phyloP scores from a whole-genome alignment of 37 sponge, comb jelly and placozoan species.

The Amphimedon queenslandica region DNA sequence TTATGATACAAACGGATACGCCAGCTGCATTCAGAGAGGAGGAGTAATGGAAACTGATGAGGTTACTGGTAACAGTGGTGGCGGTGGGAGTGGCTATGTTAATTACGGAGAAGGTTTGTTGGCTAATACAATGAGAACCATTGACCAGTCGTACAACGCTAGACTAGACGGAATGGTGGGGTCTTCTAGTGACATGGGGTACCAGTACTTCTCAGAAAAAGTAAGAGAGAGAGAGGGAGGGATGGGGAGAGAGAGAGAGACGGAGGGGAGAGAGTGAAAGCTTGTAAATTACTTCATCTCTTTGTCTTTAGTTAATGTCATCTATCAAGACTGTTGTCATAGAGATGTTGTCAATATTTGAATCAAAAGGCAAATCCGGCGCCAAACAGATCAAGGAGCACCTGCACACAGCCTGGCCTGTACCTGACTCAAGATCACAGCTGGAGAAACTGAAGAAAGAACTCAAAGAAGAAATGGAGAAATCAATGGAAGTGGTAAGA shows the following conservation, averaged over 20 bases:
- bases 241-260: background rate
- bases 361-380: slow-evolving; percentile 51
- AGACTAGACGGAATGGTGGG: slow-evolving; percentile 44
- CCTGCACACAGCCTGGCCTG: slow-evolving; percentile 68
- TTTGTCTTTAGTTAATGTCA: slow-evolving; percentile 50
- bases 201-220: slow-evolving; percentile 60
- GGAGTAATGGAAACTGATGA: background rate
- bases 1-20: background rate
- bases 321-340: slow-evolving; percentile 55
- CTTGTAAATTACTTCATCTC: background rate
- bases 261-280: background rate
- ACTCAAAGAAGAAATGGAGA: slow-evolving; percentile 51
- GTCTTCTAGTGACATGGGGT: slow-evolving; percentile 49
- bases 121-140: slow-evolving; percentile 47
- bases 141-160: slow-evolving; percentile 28
- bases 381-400: slow-evolving; percentile 69
- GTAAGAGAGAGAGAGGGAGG: slow-evolving; percentile 17
- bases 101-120: slow-evolving; percentile 44
- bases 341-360: slow-evolving; percentile 74
- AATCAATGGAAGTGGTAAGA: slow-evolving; percentile 60
- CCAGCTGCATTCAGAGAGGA: too few species aligned
- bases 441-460: slow-evolving; percentile 53
- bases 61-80: background rate
- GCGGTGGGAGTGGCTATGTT: background rate
- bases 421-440: slow-evolving; percentile 32